Conservation (phyloP, 1,140 invertebrate genomes). For the Micrasema minimum region DNA sequence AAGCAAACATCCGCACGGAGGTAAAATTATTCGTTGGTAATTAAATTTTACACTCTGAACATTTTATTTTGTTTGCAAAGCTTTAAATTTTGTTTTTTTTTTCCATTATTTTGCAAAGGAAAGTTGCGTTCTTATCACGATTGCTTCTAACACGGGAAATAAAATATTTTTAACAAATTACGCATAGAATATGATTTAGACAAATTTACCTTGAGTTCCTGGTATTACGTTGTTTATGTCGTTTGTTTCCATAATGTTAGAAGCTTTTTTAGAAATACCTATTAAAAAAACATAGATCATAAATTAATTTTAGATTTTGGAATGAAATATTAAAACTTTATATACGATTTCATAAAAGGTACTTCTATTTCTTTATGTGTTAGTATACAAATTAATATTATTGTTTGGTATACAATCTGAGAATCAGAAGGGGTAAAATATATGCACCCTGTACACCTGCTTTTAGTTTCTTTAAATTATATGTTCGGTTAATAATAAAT, state of each 20-base stretch:
- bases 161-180: not conserved
- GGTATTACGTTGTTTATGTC: conserved; percentile 47
- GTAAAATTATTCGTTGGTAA: not conserved
- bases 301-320: not conserved
- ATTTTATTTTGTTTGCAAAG: not conserved
- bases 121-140: not conserved
- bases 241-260: conserved; percentile 47
- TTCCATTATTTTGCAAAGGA: not conserved
- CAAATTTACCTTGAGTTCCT: conserved; percentile 49
- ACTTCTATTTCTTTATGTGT: too few relatives aligned
- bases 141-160: not conserved
- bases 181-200: not conserved
- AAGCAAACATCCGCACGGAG: not conserved
- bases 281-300: conserved; percentile 21
- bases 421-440: too few relatives aligned
- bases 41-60: not conserved
- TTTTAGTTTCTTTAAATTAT: too few relatives aligned
- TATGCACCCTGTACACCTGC: too few relatives aligned
- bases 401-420: too few relatives aligned
- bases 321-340: too few relatives aligned
- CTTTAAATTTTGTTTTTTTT: not conserved
- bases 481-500: too few relatives aligned
- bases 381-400: too few relatives aligned
- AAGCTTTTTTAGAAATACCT: conserved; percentile 45
- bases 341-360: too few relatives aligned